These are phyloP conservation scores for Aix galericulata DNA, from an alignment of 2,113 vertebrate genomes.

Conservation along the genomic window DNA sequence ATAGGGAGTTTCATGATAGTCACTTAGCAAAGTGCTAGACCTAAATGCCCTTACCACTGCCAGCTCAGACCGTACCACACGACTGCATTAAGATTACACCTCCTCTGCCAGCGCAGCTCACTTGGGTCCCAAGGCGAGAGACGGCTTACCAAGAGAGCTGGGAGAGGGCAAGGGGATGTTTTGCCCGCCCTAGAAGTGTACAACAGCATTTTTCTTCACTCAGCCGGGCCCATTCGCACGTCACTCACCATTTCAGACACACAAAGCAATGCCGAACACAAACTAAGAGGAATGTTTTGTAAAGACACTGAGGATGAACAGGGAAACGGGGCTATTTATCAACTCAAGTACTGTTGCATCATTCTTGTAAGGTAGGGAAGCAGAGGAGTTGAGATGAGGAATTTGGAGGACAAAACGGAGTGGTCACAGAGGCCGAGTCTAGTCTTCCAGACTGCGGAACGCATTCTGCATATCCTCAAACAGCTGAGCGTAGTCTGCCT, in stretches of 20 bases:
- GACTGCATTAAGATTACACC: slow-evolving; percentile 15
- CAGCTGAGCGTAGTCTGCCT: slow-evolving; percentile 91
- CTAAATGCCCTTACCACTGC: slow-evolving; percentile 16
- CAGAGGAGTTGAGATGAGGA: slow-evolving; percentile 75
- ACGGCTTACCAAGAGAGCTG: background rate
- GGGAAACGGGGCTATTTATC: slow-evolving; percentile 62
- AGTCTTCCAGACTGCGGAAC: slow-evolving; percentile 97
- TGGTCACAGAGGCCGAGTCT: slow-evolving; percentile 57
- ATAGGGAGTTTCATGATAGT: slow-evolving; percentile 42
- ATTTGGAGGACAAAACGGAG: slow-evolving; percentile 62
- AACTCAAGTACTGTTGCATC: slow-evolving; percentile 73
- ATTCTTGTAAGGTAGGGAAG: slow-evolving; percentile 73
- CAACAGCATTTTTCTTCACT: slow-evolving; percentile 63
- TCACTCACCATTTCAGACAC: slow-evolving; percentile 55
- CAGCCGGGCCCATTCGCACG: slow-evolving; percentile 32
- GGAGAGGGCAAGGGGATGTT: background rate
- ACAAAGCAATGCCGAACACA: slow-evolving; percentile 59
- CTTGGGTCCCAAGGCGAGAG: slow-evolving; percentile 1
- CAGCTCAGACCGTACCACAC: background rate
- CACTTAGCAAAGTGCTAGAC: slow-evolving; percentile 60
- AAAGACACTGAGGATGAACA: slow-evolving; percentile 70
- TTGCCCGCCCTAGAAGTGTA: slow-evolving; percentile 55
- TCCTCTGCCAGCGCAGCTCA: slow-evolving; percentile 34
- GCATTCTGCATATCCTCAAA: slow-evolving; percentile 97
- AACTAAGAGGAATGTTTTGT: slow-evolving; percentile 78